A percentile compares a stretch with the other conserved stretches of the same genome.
These are phyloP conservation scores for Zaprionus inermis DNA, from an alignment of 1,140 invertebrate species.

Conservation along the genomic window DNA sequence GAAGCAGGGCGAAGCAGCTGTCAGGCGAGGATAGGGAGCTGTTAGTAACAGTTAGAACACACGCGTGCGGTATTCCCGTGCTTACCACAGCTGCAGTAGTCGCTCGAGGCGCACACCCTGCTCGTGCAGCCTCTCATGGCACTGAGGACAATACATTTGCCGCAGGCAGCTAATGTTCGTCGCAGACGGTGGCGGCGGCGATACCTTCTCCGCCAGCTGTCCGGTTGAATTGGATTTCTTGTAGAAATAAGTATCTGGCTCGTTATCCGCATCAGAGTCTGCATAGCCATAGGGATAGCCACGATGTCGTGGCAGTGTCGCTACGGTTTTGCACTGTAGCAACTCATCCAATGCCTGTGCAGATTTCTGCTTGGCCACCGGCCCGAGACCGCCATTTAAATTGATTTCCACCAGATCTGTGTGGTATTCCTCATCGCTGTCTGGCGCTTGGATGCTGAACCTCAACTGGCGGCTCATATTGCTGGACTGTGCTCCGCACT, in stretches of 20 bases:
- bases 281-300: conserved; percentile 74
- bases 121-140: conserved; percentile 72
- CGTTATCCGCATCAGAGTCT: conserved; percentile 54
- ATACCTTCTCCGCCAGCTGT: conserved; percentile 67
- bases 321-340: conserved; percentile 29
- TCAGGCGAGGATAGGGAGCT: not conserved
- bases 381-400: conserved; percentile 44
- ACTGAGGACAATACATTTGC: conserved; percentile 79
- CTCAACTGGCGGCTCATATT: conserved; percentile 66
- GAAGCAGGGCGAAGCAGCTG: conserved; percentile 74
- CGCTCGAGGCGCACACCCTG: conserved; percentile 73
- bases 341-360: conserved; percentile 59
- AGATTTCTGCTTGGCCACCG: conserved; percentile 55
- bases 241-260: conserved; percentile 63
- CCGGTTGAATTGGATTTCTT: conserved; percentile 71
- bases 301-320: conserved; percentile 47
- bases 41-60: not conserved
- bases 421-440: conserved; percentile 27
- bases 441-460: conserved; percentile 59
- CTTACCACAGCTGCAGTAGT: conserved; percentile 69
- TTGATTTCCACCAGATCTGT: conserved; percentile 70
- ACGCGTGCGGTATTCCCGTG: not conserved
- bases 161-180: conserved; percentile 73
- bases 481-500: conserved; percentile 38
- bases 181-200: conserved; percentile 56